Evolutionary conservation across 2,797 vertebrate species (phyloP).

Genomic region (Mormyrops attenuatus): DNA sequence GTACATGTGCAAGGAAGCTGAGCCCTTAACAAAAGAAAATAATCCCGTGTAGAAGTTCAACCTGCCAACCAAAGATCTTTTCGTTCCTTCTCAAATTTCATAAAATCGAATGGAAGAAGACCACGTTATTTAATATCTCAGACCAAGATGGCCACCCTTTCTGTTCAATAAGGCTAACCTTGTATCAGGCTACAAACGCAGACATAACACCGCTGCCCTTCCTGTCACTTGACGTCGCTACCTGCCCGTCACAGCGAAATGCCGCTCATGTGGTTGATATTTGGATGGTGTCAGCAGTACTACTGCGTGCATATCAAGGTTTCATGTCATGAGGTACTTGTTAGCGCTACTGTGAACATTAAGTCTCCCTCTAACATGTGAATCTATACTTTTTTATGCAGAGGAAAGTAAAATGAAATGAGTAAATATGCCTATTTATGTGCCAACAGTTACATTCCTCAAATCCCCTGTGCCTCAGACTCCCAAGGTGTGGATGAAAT

Average conservation of each 20-base stretch:
- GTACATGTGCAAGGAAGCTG: constrained; percentile 28
- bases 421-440: not conserved
- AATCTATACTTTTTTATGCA: constrained; percentile 26
- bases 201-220: constrained; percentile 41
- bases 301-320: constrained; percentile 32
- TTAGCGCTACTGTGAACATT: constrained; percentile 50
- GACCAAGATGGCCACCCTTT: constrained; percentile 41
- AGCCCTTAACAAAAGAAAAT: constrained; percentile 38
- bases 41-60: constrained; percentile 32
- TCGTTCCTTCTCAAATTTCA: constrained; percentile 12
- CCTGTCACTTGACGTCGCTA: constrained; percentile 53
- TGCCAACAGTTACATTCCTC: not conserved
- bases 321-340: constrained; percentile 53
- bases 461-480: not conserved
- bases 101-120: constrained; percentile 33
- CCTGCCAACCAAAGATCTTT: constrained; percentile 21
- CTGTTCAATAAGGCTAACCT: constrained; percentile 54
- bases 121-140: constrained; percentile 49
- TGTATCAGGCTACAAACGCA: constrained; percentile 43
- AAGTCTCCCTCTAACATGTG: constrained; percentile 39
- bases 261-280: constrained; percentile 61
- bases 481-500: constrained; percentile 23
- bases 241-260: constrained; percentile 58
- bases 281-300: constrained; percentile 41
- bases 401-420: constrained; percentile 13